Evolutionary conservation across 2,888 invertebrate species (phyloP), one percentile per base, ranked within the genome.

Genomic region (Candidula unifasciata): DNA sequence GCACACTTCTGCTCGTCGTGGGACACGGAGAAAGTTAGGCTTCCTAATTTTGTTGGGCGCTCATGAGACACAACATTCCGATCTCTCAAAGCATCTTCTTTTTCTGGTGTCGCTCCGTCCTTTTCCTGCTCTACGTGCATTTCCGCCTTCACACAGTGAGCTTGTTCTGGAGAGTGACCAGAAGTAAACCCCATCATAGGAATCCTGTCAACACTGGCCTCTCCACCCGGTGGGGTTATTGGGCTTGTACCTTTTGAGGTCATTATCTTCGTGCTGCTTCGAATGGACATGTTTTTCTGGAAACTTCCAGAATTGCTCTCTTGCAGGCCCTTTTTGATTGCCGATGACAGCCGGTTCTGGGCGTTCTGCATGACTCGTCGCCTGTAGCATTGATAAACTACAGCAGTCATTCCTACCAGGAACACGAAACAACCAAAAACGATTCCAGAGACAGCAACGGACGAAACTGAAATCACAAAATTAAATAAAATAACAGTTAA

Each of bases 1-100:
- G 98, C 97, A 90, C 96, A 97, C 93, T 97, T 97, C 93, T 98
- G 97, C 88, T 96, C 96, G 91, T 97, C 96, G 94, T 97, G 98
- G 87, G 97, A 96, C 81, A 98, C 94, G 92, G 97, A 97, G 94
- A 98, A 98, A 90, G 97, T 96, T 91, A 98, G 95, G 86, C 97
- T 96, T 0, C 98, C 98, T 87, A 98, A 95, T 91, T 87, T 85
- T 68, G 85, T 87, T 18, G 86, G 77, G 6, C 78, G 74, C 6
- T 82, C 83, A 21, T 77, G 76, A 30, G 84, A 82, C 16, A 69
- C 16, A 18, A 57, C 79, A n/a, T 71, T 80, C 30, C 82, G 74
- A 24, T 80, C 69, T 66, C 80, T 76, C 44, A 80, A 68, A 16
- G 80, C 80, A 10, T 87, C 86, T 64, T 93, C 94, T 87, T 93